A percentile compares a stretch with the other conserved stretches of the same genome.
These are phyloP conservation scores for Pelvicachromis taeniatus DNA, from an alignment of 2,113 vertebrate species.

Conservation along the genomic window DNA sequence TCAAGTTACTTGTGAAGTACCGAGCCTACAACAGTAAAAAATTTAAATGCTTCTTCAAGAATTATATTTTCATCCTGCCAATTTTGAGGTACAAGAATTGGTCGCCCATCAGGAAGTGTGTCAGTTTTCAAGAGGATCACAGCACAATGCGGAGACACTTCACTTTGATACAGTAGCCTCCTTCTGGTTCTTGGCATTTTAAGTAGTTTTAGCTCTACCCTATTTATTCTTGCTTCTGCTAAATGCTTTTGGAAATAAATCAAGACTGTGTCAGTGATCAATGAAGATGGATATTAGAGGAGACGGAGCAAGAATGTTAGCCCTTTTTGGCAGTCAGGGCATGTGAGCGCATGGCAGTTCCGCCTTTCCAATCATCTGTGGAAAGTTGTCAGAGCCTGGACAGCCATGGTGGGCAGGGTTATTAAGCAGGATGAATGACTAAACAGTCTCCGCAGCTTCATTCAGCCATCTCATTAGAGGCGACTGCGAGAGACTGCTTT, in stretches of 20 bases:
- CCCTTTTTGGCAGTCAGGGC: constrained; percentile 56
- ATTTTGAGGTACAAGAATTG: not conserved
- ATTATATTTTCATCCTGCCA: not conserved
- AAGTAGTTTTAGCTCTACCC: constrained; percentile 29
- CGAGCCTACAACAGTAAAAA: not conserved
- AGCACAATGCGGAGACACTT: not conserved
- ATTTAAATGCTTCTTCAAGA: not conserved
- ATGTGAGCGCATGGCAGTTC: constrained; percentile 34
- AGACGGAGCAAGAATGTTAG: constrained; percentile 47
- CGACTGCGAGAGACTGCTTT: constrained; percentile 43
- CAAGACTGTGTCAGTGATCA: constrained; percentile 56
- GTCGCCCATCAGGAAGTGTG: constrained; percentile 7
- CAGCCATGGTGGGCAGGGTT: constrained; percentile 57
- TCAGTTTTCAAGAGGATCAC: not conserved
- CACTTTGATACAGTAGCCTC: constrained; percentile 1
- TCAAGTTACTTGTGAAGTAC: not conserved
- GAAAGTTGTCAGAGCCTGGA: constrained; percentile 47
- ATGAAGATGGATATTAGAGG: constrained; percentile 61
- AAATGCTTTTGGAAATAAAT: constrained; percentile 62
- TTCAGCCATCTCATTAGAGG: constrained; percentile 67
- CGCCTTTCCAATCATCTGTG: constrained; percentile 62
- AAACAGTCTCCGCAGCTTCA: constrained; percentile 56
- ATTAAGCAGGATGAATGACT: constrained; percentile 76
- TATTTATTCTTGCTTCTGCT: constrained; percentile 43
- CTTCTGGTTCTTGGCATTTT: constrained; percentile 6